Evolutionary conservation across 1,140 invertebrate species (phyloP), one percentile per base, ranked within the genome.

Genomic region (Leptonema lineaticorne): DNA sequence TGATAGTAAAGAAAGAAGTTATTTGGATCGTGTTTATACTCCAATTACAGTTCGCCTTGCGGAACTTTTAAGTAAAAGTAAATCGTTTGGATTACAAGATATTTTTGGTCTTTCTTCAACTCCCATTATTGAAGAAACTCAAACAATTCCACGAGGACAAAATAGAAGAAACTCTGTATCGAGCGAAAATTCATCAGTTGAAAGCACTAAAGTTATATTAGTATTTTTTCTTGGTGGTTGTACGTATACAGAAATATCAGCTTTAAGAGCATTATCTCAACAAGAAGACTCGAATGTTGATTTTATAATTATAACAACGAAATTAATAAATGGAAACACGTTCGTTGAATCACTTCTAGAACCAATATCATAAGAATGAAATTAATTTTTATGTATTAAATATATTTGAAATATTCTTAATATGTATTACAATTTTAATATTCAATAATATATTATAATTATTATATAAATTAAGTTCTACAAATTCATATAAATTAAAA

Each of bases 161-260:
- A 79, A 80, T 7, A 79, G 84, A 1, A 78, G 84, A 8, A 82
- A 85, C 68, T 87, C 86, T 1, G 84, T 87, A 41, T 85, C 85
- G 0, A 89, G 86, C 68, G 85, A 90, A 73, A 86, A 84, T 68
- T 90, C 88, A 0, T 82, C 84, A 53, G 84, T 85, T 7, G 90
- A 93, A 68, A 85, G 85, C 50, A 86, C 90, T 0, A 87, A 87
- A 75, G 88, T 95, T 0, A 89, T 96, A n/a, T 78, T 98, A 4
- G 93, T 98, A 0, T 95, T 97, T 76, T 97, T 98, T 76, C 89
- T 98, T 20, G 96, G 97, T 9, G 97, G 97, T 1, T 96, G 95
- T 76, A 99, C 96, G 0, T 97, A 91, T 83, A 92, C 95, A 2
- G 97, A 99, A 81, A 90, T 99, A 74, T 94, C 96, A 1, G 94